Evolutionary conservation across 2,797 vertebrate genomes (phyloP).

Genomic region (Siniperca obscura): DNA sequence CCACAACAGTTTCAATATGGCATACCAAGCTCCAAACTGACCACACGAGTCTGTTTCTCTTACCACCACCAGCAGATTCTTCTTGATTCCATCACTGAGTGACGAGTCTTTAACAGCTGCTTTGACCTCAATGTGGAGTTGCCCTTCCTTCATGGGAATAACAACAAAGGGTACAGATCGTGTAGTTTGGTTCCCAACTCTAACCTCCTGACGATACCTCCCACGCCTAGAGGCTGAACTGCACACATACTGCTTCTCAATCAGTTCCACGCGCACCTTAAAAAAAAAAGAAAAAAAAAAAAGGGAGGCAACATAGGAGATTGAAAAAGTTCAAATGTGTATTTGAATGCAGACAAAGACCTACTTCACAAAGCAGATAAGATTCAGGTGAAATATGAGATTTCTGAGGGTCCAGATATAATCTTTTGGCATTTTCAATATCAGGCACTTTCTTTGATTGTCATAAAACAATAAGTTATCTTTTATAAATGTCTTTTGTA

Average conservation of each 20-base stretch:
- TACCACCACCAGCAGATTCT: conserved; percentile 88
- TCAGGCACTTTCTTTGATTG: no score
- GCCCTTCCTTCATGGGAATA: conserved; percentile 82
- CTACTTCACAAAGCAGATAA: no score
- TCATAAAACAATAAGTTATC: no score
- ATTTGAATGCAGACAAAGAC: no score
- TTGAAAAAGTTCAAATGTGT: no score
- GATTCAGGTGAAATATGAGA: no score
- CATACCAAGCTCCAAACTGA: background rate
- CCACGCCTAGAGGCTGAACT: conserved; percentile 84
- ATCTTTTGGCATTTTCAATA: no score
- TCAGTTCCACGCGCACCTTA: conserved; percentile 86
- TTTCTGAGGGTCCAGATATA: no score
- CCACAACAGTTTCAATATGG: background rate
- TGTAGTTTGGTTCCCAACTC: conserved; percentile 63
- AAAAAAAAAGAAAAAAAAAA: no score
- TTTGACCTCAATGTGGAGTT: conserved; percentile 84
- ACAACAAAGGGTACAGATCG: conserved; percentile 83
- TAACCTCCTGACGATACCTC: conserved; percentile 71
- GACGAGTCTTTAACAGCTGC: conserved; percentile 67
- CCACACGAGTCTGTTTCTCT: conserved; percentile 50
- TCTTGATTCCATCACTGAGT: conserved; percentile 83
- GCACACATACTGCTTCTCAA: conserved; percentile 83
- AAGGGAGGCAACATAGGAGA: no score
- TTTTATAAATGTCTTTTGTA: no score